These are phyloP conservation scores for Luffia ferchaultella DNA, from an alignment of 2,888 invertebrate genomes.

Conservation along the genomic window DNA sequence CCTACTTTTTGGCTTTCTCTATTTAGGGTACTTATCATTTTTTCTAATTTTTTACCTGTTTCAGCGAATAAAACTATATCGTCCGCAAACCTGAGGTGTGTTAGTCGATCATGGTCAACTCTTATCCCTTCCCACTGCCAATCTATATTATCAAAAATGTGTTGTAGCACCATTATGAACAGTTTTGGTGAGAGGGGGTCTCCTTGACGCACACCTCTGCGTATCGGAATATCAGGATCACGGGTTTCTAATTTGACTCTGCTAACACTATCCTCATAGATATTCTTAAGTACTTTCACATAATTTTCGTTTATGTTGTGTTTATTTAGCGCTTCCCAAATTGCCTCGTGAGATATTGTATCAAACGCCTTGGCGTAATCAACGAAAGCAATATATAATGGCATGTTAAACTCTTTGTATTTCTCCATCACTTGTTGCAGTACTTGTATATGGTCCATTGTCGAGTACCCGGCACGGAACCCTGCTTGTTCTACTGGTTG, in stretches of 20 bases:
- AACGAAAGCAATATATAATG: neutral
- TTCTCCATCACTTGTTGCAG: neutral
- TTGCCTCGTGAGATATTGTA: neutral
- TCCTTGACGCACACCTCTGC: neutral
- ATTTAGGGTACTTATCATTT: neutral
- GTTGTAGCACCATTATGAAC: neutral
- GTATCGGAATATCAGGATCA: neutral
- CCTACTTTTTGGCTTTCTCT: neutral
- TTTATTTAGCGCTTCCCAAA: neutral
- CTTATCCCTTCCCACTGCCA: neutral
- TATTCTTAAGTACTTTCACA: neutral
- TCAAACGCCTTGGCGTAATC: neutral
- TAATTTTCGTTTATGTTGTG: neutral
- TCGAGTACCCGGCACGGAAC: neutral
- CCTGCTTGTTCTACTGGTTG: constrained; percentile 12
- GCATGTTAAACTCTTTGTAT: neutral
- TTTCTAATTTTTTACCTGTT: neutral
- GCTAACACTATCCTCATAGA: neutral
- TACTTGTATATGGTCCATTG: neutral
- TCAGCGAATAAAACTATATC: neutral
- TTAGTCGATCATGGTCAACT: neutral
- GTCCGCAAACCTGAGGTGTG: neutral
- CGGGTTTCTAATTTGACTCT: neutral
- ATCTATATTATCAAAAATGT: neutral
- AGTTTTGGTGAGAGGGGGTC: neutral